These are phyloP conservation scores for Lepidothrix coronata DNA, from an alignment of 2,113 vertebrate genomes.

Conservation along the genomic window DNA sequence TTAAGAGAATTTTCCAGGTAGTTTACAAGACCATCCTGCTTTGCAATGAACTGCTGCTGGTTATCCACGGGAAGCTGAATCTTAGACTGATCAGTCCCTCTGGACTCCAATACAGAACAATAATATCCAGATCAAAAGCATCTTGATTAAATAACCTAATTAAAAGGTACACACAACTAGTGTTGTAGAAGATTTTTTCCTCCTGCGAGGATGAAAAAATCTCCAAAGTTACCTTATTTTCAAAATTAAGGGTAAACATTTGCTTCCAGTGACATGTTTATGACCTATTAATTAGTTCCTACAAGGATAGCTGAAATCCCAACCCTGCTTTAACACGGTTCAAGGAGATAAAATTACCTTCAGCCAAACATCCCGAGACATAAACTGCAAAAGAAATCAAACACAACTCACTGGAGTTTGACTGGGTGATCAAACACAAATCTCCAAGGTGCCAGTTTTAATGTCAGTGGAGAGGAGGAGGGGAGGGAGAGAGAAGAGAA, in stretches of 20 bases:
- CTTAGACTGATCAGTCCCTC: background rate
- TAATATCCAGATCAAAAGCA: constrained; percentile 45
- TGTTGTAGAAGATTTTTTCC: background rate
- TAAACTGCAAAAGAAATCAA: background rate
- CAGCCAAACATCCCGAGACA: background rate
- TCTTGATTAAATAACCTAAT: constrained; percentile 45
- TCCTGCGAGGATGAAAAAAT: background rate
- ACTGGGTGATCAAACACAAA: background rate
- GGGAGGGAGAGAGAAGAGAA: background rate
- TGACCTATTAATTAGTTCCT: constrained; percentile 32
- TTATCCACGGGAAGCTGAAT: constrained; percentile 11
- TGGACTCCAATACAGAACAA: constrained; percentile 3
- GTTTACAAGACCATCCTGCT: background rate
- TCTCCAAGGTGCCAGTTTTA: background rate
- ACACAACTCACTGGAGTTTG: background rate
- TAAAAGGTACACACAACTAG: background rate
- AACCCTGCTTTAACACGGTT: background rate
- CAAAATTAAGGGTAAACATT: constrained; percentile 38
- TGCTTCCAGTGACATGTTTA: constrained; percentile 9
- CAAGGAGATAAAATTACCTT: constrained; percentile 15
- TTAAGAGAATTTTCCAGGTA: constrained; percentile 6
- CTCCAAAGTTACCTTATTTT: background rate
- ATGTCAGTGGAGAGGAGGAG: background rate
- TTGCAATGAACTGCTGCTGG: background rate
- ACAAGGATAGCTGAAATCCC: constrained; percentile 1